Evolutionary conservation across 2,797 vertebrate genomes (phyloP), one percentile per base, ranked within the genome.

Genomic region (Spea hammondii): DNA sequence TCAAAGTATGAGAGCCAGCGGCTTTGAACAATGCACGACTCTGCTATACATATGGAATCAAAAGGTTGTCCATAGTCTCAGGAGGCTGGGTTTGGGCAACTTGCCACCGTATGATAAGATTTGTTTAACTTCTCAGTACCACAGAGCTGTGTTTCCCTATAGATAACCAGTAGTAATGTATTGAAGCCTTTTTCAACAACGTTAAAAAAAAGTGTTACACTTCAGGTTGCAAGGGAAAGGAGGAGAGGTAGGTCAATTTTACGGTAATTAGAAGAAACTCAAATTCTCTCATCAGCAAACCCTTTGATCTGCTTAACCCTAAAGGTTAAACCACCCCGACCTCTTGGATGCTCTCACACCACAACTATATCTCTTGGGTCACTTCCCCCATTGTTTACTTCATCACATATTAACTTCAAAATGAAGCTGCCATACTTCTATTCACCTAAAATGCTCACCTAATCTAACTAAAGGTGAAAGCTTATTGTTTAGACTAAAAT

Each of bases 271-370:
- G 85, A 81, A 80, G 83, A 86, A 84, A 86, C 84, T 86, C 79
- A 83, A 86, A 84, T 87, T 79, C 83, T 85, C 86, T 83, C 86
- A 88, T 91, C 88, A 86, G 86, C 71, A 83, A 86, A 83, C 84
- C 64, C 89, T 95, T 93, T 93, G 92, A 95, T 94, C 89, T 90
- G 78, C 84, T 90, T 89, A 90, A 92, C 91, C 90, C 86, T 84
- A 85, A 87, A 92, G 87, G 87, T 89, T 89, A 91, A 87, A 89
- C 90, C 79, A 83, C 84, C 75, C 87, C 93, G 91, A 94, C 93
- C 92, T 86, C 85, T 14, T 82, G 85, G 85, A 6, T 85, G 87
- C 86, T 90, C 87, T 78, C 82, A 70, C 86, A 86, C 82, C 82
- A 84, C 85, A 84, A 87, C 86, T 70, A 67, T 84, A 76, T 44